Evolutionary conservation across 2,888 invertebrate species (phyloP).

Genomic region (Cryptosula pallasiana): DNA sequence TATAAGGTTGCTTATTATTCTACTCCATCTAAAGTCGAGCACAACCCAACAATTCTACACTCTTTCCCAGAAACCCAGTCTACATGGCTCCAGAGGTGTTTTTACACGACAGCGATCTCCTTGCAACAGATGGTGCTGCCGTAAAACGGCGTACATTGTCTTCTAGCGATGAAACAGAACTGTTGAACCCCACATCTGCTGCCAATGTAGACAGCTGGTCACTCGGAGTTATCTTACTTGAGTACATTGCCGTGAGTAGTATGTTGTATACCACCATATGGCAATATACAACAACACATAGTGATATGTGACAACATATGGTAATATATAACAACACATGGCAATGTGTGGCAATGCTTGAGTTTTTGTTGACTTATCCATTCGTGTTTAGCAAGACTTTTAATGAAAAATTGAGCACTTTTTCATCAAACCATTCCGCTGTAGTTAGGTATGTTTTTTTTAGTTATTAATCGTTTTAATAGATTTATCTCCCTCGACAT

Average conservation of each 20-base stretch:
- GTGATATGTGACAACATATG: background rate
- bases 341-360: no score
- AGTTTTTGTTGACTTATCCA: no score
- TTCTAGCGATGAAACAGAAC: slow-evolving; percentile 25
- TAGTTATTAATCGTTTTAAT: no score
- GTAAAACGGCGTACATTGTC: slow-evolving; percentile 26
- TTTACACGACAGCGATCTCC: background rate
- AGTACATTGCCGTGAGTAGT: slow-evolving; percentile 61
- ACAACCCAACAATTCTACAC: no score
- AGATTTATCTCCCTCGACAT: no score
- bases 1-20: background rate
- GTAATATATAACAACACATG: no score
- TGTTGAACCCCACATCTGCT: slow-evolving; percentile 53
- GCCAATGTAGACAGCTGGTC: slow-evolving; percentile 89
- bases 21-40: background rate
- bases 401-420: no score
- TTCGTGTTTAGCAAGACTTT: no score
- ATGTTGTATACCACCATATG: background rate
- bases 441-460: no score
- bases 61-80: slow-evolving; percentile 38
- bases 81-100: slow-evolving; percentile 53
- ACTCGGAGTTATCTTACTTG: slow-evolving; percentile 80
- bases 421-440: no score
- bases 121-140: slow-evolving; percentile 33
- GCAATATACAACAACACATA: background rate